Evolutionary conservation across 2,113 vertebrate genomes (phyloP), one percentile per base, ranked within the genome.

Genomic region (Lucifuga dentata): DNA sequence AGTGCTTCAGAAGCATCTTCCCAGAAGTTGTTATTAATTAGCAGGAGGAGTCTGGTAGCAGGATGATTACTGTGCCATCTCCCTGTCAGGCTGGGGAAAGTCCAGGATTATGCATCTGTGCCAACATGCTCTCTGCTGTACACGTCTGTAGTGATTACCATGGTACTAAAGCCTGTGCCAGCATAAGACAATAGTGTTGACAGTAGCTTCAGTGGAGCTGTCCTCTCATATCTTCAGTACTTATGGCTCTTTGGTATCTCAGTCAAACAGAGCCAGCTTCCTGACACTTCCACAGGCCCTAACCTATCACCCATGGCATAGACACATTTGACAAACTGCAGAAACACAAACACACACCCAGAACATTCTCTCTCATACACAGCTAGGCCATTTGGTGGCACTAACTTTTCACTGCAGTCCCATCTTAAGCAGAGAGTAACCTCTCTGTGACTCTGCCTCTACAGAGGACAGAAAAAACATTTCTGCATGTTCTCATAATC

Each of bases 11-110:
- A 85, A 76, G 74, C 76, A 76, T 84, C 74, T 80, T 60, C 79
- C 71, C 66, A 84, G 73, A 88, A 83, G 81, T 87, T 86, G 78
- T 78, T 90, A 91, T 92, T 92, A 92, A 92, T 92, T 91, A 91
- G 58, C 68, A 68, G 83, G 80, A 76, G 87, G 80, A 62, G 86
- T 69, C 87, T 91, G 87, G 75, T 79, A 81, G 86, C 80, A 35
- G 56, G 50, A 65, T 73, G 88, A 92, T 92, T 91, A 93, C 73
- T 20, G 36, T 68, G 76, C 83, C 89, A 86, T 88, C 85, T 86
- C 70, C 68, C 76, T 80, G 80, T 85, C 81, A 90, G 67, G 62
- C 85, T 50, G 66, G 58, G 70, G 72, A 69, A 77, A 71, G 78
- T 79, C 80, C 71, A 72, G 83, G 90, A 92, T 92, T 90, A 91